These are phyloP conservation scores for Deroptyus accipitrinus DNA, from an alignment of 2,113 vertebrate species.

Conservation along the genomic window DNA sequence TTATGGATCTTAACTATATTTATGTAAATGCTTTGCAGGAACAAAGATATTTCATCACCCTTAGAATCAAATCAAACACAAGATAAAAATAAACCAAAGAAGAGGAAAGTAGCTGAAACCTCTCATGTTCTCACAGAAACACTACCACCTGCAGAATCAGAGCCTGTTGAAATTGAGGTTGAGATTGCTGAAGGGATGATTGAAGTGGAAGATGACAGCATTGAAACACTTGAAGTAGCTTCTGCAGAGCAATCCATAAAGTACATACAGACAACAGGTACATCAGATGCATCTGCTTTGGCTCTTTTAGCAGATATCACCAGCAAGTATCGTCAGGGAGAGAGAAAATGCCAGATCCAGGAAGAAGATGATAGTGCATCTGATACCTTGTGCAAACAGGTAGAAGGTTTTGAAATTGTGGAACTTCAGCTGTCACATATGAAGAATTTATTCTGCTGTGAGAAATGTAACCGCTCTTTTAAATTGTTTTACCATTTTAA, in stretches of 20 bases:
- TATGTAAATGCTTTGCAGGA: conserved; percentile 71
- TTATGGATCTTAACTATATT: background rate
- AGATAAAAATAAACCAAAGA: conserved; percentile 70
- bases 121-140: conserved; percentile 20
- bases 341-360: conserved; percentile 77
- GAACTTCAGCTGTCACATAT: conserved; percentile 96
- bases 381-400: conserved; percentile 86
- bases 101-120: conserved; percentile 1
- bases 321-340: conserved; percentile 94
- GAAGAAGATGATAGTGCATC: conserved; percentile 72
- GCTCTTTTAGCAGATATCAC: conserved; percentile 96
- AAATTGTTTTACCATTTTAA: too few species aligned
- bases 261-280: conserved; percentile 75
- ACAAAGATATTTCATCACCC: conserved; percentile 77
- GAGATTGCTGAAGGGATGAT: conserved; percentile 84
- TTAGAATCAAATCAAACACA: conserved; percentile 65
- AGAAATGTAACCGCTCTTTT: too few species aligned
- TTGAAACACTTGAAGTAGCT: conserved; percentile 82
- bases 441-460: conserved; percentile 94
- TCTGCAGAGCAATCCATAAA: conserved; percentile 78
- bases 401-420: conserved; percentile 94
- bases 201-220: conserved; percentile 81
- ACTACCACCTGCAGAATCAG: conserved; percentile 4
- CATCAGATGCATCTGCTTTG: conserved; percentile 91
- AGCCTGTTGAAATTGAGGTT: conserved; percentile 63